Evolutionary conservation across 1,140 invertebrate species (phyloP), one percentile per base, ranked within the genome.

Genomic region (Hyposmocoma kahamanoa): DNA sequence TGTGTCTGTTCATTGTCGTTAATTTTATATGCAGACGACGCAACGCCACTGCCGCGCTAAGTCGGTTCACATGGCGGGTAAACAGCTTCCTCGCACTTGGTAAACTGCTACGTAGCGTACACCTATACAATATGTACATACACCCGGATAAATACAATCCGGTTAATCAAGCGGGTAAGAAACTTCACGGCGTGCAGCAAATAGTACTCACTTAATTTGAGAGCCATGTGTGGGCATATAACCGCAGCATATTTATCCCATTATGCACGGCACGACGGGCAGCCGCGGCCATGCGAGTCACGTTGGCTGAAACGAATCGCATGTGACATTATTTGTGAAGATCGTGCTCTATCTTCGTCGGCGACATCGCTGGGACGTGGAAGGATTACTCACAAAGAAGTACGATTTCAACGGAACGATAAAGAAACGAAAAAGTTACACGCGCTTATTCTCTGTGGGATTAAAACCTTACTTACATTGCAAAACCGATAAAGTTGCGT

Each of bases 261-360:
- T 84, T 84, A 84, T 81, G 78, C 77, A 83, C 63, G 75, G 78
- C 76, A 72, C 75, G 72, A 61, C 66, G 57, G 62, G 59, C 62
- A 64, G 55, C 67, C 68, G 65, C 67, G 72, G 67, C 62, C 74
- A 84, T 84, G 81, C 81, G 69, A 80, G 81, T 81, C 81, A 84
- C 81, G 81, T 84, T 66, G 64, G 60, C 61, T 67, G 78, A 84
- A 84, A 84, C 81, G 81, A 84, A 84, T 84, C 81, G 81, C 81
- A 83, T 84, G 81, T 84, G 81, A 84, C 81, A 84, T 84, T 84
- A 84, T 84, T 84, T 84, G 78, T 83, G 78, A 84, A 83, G 81
- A 84, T 84, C 81, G 81, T 84, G 81, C 81, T 84, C 81, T 84
- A 83, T 84, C 81, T 84, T 84, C 81, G 81, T 84, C 81, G 75